These are phyloP conservation scores for Tadarida brasiliensis DNA, from an alignment of 2,797 vertebrate species.

Conservation along the genomic window DNA sequence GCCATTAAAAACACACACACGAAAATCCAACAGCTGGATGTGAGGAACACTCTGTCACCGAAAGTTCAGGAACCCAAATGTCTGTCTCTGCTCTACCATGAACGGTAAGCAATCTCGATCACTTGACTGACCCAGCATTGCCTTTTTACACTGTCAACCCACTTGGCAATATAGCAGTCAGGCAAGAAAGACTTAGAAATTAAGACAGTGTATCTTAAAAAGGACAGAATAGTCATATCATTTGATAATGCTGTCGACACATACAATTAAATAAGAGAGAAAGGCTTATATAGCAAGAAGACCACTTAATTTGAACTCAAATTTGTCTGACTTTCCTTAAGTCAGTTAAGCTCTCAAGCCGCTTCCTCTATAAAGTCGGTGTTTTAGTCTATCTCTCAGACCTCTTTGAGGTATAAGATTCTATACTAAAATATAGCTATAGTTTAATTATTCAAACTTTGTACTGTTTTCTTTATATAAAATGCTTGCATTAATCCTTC, in stretches of 20 bases:
- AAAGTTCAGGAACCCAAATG: not conserved
- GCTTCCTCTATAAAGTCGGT: not conserved
- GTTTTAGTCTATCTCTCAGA: not conserved
- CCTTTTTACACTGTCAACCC: not conserved
- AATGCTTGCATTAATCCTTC: not conserved
- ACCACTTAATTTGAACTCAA: not conserved
- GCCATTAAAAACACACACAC: not conserved
- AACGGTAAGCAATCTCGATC: not conserved
- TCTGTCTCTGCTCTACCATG: not conserved
- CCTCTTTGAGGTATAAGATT: not conserved
- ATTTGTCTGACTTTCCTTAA: not conserved
- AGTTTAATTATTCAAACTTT: not conserved
- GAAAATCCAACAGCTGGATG: not conserved
- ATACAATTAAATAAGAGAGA: not conserved
- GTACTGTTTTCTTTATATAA: not conserved
- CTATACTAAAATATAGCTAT: not conserved
- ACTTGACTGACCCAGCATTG: not conserved
- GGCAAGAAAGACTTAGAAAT: not conserved
- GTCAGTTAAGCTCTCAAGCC: not conserved
- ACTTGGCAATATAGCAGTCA: not conserved
- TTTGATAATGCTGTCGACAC: not conserved
- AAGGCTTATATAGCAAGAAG: not conserved
- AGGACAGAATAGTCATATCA: not conserved
- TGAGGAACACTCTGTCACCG: not conserved
- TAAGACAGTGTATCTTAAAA: conserved; percentile 4